Base-by-base conservation (phyloP, 1,140 invertebrate species). In the Teleogryllus occipitalis region DNA sequence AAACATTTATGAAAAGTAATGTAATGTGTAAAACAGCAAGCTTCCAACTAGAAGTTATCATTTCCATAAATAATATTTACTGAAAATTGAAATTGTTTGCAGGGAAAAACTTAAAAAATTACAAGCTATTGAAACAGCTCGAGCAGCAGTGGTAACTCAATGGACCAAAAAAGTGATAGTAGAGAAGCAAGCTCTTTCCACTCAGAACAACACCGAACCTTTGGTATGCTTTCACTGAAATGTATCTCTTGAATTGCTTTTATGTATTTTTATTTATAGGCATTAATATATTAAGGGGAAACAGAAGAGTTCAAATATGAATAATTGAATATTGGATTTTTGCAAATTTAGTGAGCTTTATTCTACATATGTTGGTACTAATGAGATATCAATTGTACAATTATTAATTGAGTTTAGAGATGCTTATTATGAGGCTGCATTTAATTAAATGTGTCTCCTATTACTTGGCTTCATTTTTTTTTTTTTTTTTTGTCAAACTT, bases 131-230 rank as follows among this genome's bases (percentile, higher is more conserved):
- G 93, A 95, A 84, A 93, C 93, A 1, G 92, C 92, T 0, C 87
- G 91, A 78, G 91, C 92, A 2, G 92, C 92, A 3, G 91, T 93
- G 8, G 92, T 95, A 7, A 93, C 94, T 77, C 93, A 95, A 82
- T 95, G 93, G 92, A 94, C 93, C 15, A 96, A 96, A 82, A 97
- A 96, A 86, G 91, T 97, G 0, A 95, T 96, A 27, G 94, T 97
- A 5, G 95, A 97, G 82, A 95, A 93, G 81, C 90, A 89, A 79
- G 90, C 88, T 80, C 86, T 90, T 48, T 90, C 89, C 27, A 90
- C 90, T 76, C 86, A 47, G 48, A 86, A 85, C 82, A 90, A 88
- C 83, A 89, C 87, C 54, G 92, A 93, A 83, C 89, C 90, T 46
- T 84, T 94, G 85, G 90, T 92, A 86, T 88, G 86, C 72, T 0